Evolutionary conservation across 2,888 invertebrate genomes (phyloP).

Genomic region (Pemphredon lugubris): DNA sequence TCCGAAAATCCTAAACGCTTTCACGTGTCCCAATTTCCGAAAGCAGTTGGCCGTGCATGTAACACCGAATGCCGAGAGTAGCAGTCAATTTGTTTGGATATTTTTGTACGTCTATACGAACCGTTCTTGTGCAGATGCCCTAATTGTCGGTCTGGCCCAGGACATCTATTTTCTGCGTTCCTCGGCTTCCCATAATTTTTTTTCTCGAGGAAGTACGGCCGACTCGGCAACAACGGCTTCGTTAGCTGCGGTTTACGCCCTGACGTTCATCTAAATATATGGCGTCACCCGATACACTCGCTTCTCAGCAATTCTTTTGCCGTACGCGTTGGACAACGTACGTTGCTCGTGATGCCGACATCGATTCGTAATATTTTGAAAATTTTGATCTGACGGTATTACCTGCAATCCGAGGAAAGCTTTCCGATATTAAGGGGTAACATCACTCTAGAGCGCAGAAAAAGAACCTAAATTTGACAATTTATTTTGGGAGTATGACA

Average conservation of each 20-base stretch:
- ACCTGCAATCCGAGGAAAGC: too few species aligned
- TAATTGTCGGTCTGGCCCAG: slow-evolving; percentile 65
- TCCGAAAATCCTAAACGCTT: slow-evolving; percentile 59
- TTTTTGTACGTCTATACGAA: slow-evolving; percentile 58
- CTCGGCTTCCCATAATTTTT: slow-evolving; percentile 34
- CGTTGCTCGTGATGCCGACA: neutral
- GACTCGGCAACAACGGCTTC: slow-evolving; percentile 31
- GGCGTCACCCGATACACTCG: slow-evolving; percentile 35
- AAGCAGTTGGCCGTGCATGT: slow-evolving; percentile 29
- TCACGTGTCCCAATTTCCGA: slow-evolving; percentile 62
- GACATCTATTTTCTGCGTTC: slow-evolving; percentile 62
- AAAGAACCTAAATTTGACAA: too few species aligned
- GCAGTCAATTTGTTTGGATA: slow-evolving; percentile 72
- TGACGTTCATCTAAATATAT: slow-evolving; percentile 47
- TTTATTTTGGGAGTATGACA: too few species aligned
- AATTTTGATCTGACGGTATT: too few species aligned
- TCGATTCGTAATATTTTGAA: too few species aligned
- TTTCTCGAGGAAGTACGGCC: slow-evolving; percentile 26
- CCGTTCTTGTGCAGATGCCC: slow-evolving; percentile 50
- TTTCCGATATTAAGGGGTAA: too few species aligned
- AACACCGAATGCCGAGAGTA: slow-evolving; percentile 15
- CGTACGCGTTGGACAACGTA: neutral
- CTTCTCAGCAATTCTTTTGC: neutral
- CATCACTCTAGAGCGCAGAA: too few species aligned
- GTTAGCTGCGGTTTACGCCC: slow-evolving; percentile 33